Percentiles rank a stretch among this genome's conserved stretches.
These are phyloP conservation scores for Geodia barretti DNA, from an alignment of 37 sponge, comb jelly and placozoan species.

Conservation along the genomic window DNA sequence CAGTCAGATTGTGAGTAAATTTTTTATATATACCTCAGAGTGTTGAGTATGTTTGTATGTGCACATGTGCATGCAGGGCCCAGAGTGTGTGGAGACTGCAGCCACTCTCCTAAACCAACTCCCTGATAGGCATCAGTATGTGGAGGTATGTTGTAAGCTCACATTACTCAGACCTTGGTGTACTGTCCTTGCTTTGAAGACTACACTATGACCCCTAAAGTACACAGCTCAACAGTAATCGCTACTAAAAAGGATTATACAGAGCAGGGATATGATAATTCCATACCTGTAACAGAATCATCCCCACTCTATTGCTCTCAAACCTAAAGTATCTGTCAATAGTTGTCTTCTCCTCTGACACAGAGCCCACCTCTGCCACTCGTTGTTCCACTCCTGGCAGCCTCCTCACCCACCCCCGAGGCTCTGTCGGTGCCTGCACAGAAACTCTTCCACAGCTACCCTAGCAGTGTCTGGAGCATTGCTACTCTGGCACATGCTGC, in stretches of 20 bases:
- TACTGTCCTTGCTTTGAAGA: too few relatives aligned
- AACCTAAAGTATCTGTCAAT: background rate
- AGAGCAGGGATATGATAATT: too few relatives aligned
- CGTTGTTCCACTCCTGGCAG: background rate
- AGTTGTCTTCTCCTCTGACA: too few relatives aligned
- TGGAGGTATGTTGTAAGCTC: too few relatives aligned
- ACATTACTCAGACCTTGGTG: too few relatives aligned
- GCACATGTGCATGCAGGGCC: background rate
- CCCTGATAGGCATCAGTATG: background rate
- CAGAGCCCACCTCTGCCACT: background rate
- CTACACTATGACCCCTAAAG: too few relatives aligned
- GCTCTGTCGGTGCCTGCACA: background rate
- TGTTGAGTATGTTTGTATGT: background rate
- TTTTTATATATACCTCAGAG: background rate
- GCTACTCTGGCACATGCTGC: background rate
- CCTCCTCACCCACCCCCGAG: background rate
- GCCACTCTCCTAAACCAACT: background rate
- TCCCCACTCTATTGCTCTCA: too few relatives aligned
- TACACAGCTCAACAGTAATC: too few relatives aligned
- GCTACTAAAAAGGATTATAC: too few relatives aligned
- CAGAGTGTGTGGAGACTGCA: conserved; percentile 8
- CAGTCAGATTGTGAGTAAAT: background rate
- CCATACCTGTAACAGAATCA: too few relatives aligned
- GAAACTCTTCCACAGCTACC: conserved; percentile 46
- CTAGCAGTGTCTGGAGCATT: conserved; percentile 43